Evolutionary conservation across 2,797 vertebrate genomes (phyloP).

Genomic region (Falco novaeseelandiae): DNA sequence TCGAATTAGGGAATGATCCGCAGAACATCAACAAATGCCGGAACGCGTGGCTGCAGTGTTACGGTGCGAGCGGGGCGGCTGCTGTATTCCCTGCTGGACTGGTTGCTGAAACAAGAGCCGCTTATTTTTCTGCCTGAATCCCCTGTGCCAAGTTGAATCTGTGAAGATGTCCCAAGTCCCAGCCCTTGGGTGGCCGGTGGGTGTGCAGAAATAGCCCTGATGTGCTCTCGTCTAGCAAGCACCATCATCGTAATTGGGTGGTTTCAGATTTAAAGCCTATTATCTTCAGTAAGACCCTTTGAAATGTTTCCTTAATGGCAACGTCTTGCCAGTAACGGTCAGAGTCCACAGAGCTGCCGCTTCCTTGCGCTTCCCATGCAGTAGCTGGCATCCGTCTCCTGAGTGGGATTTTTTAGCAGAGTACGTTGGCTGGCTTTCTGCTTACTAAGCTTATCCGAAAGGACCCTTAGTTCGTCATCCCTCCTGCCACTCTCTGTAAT

Average conservation of each 20-base stretch:
- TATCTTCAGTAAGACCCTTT: not conserved
- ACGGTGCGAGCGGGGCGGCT: not conserved
- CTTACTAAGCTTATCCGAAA: conserved; percentile 42
- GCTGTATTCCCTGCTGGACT: not conserved
- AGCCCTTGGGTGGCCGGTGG: not conserved
- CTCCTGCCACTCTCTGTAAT: not conserved
- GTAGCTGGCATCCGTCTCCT: conserved; percentile 37
- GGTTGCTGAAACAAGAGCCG: not conserved
- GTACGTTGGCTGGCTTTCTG: conserved; percentile 25
- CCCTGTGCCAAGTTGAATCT: not conserved
- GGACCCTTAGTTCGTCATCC: not conserved
- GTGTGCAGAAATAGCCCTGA: not conserved
- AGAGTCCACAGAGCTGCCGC: not conserved
- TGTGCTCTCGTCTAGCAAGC: not conserved
- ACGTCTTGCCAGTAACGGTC: not conserved
- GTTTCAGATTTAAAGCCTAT: not conserved
- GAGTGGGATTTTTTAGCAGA: conserved; percentile 16
- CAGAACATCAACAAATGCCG: not conserved
- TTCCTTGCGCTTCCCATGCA: conserved; percentile 19
- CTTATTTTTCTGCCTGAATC: not conserved
- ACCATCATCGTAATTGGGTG: not conserved
- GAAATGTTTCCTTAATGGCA: conserved; percentile 16
- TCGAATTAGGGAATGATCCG: not conserved
- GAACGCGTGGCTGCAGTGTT: not conserved
- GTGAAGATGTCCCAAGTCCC: not conserved